phyloP scores from a whole-genome alignment of 2,797 vertebrate species.

The Bucorvus abyssinicus region DNA sequence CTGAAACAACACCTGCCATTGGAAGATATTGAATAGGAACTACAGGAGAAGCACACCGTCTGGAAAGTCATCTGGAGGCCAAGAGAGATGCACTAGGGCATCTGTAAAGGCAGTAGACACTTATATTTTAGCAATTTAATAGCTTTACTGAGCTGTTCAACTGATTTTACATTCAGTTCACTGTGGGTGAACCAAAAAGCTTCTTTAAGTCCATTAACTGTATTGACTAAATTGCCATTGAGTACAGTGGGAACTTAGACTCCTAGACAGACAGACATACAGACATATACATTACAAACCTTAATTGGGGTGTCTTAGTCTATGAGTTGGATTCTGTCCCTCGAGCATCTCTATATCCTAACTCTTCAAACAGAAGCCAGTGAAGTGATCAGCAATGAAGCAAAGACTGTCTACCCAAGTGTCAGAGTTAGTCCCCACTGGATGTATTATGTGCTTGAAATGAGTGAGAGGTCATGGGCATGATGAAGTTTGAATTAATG shows the following conservation, averaged over 20 bases:
- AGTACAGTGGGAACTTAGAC: neutral
- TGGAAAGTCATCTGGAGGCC: neutral
- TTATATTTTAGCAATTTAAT: neutral
- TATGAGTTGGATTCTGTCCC: neutral
- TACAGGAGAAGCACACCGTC: neutral
- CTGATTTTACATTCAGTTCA: neutral
- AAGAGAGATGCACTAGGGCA: neutral
- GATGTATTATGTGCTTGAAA: neutral
- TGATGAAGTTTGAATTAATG: neutral
- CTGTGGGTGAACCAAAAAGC: neutral
- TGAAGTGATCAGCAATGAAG: neutral
- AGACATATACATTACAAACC: neutral
- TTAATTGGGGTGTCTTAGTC: neutral
- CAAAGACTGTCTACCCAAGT: neutral
- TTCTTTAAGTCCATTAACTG: neutral
- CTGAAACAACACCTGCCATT: accelerated
- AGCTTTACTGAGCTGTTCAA: neutral
- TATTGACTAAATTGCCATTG: neutral
- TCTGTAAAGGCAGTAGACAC: neutral
- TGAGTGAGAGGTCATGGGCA: neutral
- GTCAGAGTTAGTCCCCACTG: neutral
- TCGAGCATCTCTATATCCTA: neutral
- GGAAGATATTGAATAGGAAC: neutral
- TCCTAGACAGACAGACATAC: neutral
- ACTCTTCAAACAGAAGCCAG: neutral